Conservation (phyloP, 2,797 vertebrate species). For the Pelodytes ibericus region DNA sequence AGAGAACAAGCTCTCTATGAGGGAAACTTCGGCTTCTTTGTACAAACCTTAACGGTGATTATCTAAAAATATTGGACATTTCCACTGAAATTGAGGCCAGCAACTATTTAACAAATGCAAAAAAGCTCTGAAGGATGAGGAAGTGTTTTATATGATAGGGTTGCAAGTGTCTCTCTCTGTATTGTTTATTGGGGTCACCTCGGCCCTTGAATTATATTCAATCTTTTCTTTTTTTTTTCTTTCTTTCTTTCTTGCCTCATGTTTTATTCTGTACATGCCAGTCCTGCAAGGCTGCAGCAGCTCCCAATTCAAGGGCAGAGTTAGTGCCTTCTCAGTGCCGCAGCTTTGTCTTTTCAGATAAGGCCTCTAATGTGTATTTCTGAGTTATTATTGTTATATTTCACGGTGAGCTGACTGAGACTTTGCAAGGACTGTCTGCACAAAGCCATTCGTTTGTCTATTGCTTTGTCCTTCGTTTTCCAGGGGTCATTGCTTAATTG, state of each 20-base stretch:
- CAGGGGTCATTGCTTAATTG: slow-evolving; percentile 50
- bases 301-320: slow-evolving; percentile 50
- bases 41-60: neutral
- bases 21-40: neutral
- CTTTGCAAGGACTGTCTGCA: slow-evolving; percentile 52
- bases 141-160: slow-evolving; percentile 28
- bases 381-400: slow-evolving; percentile 58
- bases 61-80: slow-evolving; percentile 26
- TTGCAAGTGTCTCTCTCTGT: neutral
- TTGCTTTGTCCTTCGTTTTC: slow-evolving; percentile 49
- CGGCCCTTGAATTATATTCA: slow-evolving; percentile 37
- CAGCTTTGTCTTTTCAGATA: slow-evolving; percentile 53
- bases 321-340: slow-evolving; percentile 43
- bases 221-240: slow-evolving; percentile 7
- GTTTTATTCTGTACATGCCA: slow-evolving; percentile 46
- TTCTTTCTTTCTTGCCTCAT: slow-evolving; percentile 22
- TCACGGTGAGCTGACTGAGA: slow-evolving; percentile 51
- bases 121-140: slow-evolving; percentile 36
- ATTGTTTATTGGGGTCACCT: slow-evolving; percentile 48
- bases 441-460: slow-evolving; percentile 48
- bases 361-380: slow-evolving; percentile 49
- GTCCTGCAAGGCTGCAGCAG: slow-evolving; percentile 27
- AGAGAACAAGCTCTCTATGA: too few relatives aligned
- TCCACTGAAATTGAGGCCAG: neutral
- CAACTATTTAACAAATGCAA: slow-evolving; percentile 14